Base-by-base conservation (phyloP, 1,140 invertebrate genomes). In the Heterodera carotae region DNA sequence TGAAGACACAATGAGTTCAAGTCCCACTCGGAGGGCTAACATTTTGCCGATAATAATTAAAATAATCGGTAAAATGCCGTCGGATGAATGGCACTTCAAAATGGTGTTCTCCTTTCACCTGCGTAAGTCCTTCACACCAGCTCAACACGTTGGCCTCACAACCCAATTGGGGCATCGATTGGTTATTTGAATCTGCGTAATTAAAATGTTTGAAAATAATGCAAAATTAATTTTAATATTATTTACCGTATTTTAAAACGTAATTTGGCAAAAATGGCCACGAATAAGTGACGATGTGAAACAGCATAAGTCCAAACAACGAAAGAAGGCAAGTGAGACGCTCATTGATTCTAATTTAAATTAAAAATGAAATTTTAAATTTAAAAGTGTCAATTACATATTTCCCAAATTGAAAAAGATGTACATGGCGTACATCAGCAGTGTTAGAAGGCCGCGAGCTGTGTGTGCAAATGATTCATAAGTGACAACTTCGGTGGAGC, bases 271-370 rank as follows among this genome's bases (percentile, higher is more conserved):
- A 56, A 59, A 80, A 80, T 29, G 79, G 79, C 79, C 79, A 80
- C 12, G 79, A 64, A 48, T 48, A 80, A 34, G 79, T 81, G n/a
- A 81, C 10, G 18, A 80, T 27, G 56, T 80, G 79, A 43, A 81
- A 80, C 10, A 43, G n/a, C 29, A 79, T 15, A 29, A 76, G 43
- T 6, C n/a, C 29, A 48, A 81, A n/a, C n/a, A 80, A n/a, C 27
- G 76, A 36, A 33, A 27, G 2, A 22, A 66, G 43, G n/a, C 62
- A 64, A 0, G 72, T 53, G 3, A 67, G 15, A 33, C 79, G 27
- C 6, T 67, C 59, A 69, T 80, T 81, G 25, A 78, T 43, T 34
- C 76, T 77, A 71, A 31, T 22, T 43, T 12, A 53, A n/a, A n/a
- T n/a, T n/a, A n/a, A n/a, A n/a, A n/a, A n/a, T n/a, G 39, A 67